Evolutionary conservation across 2,113 vertebrate genomes (phyloP), one percentile per base, ranked within the genome.

Genomic region (Eolophus roseicapilla): DNA sequence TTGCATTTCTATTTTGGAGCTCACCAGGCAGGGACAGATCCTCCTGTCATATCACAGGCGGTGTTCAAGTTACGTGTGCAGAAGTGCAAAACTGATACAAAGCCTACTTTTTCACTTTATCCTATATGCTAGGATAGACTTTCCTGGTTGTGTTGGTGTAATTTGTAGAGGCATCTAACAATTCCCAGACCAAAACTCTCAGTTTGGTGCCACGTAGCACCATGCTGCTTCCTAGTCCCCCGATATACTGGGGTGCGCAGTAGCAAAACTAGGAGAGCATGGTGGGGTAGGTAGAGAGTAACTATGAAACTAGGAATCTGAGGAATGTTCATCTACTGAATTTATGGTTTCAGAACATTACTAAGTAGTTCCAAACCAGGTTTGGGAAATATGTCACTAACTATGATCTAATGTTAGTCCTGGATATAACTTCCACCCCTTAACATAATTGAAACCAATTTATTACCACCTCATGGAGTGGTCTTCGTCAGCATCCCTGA

Each of bases 31-130:
- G 11, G 43, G 47, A 19, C 43, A 52, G 60, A 27, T 75, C 31
- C 46, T 93, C 57, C 79, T 35, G 7, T 68, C 35, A 1, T 35
- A 41, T 69, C 55, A 17, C 17, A 69, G 41, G 10, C 41, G 46
- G 64, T 0, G 3, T 35, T 81, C 15, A 46, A 7, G 5, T 37
- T 63, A 43, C 6, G 13, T 0, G 0, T 23, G 57, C 43, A 43
- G 25, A 69, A 84, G 60, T 65, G n/a, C 19, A 88, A 33, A 94
- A 28, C 20, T 63, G 46, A 69, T 49, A 49, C 17, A 91, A 76
- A 63, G 17, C 37, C 33, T 73, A 14, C 37, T 67, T 80, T 59
- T 74, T 24, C 44, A 41, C 35, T 77, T 86, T 65, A 43, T 71
- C 8, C 15, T 46, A 0, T 35, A 6, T 47, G 24, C 37, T 2